A percentile compares a stretch with the other conserved stretches of the same genome.
phyloP scores from a whole-genome alignment of 2,797 vertebrate genomes.

The Columba guinea region DNA sequence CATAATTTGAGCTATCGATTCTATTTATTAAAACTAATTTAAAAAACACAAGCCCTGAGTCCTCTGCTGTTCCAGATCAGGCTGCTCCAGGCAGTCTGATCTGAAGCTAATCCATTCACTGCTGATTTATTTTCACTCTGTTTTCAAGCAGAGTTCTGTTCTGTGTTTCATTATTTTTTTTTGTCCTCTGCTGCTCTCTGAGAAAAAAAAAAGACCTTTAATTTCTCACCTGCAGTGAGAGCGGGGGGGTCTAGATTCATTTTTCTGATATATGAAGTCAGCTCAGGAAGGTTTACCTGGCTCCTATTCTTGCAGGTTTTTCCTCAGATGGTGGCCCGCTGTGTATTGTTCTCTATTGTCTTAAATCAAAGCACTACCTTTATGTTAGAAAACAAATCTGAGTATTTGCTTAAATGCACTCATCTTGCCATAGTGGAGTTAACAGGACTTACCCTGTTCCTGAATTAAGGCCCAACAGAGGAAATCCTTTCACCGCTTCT shows the following conservation, averaged over 20 bases:
- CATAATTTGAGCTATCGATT: conserved; percentile 62
- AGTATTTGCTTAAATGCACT: not conserved
- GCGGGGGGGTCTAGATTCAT: not conserved
- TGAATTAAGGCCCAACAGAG: not conserved
- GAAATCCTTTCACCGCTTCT: not conserved
- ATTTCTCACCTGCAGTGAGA: conserved; percentile 11
- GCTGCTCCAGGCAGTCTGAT: conserved; percentile 21
- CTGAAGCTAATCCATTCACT: conserved; percentile 56
- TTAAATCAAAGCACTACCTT: not conserved
- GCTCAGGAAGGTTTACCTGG: not conserved
- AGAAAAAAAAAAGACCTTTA: not conserved
- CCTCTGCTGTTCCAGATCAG: conserved; percentile 36
- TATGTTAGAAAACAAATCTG: not conserved
- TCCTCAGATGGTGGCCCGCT: not conserved
- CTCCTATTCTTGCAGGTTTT: not conserved
- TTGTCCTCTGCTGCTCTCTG: not conserved
- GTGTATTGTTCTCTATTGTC: not conserved
- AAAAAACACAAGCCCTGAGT: conserved; percentile 23
- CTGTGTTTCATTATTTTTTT: not conserved
- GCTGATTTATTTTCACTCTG: conserved; percentile 53
- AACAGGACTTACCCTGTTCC: not conserved
- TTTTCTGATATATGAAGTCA: not conserved
- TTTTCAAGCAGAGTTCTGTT: conserved; percentile 49
- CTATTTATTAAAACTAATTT: conserved; percentile 62
- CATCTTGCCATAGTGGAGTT: not conserved